phyloP scores from a whole-genome alignment of 2,113 vertebrate genomes.

The Madoqua kirkii region DNA sequence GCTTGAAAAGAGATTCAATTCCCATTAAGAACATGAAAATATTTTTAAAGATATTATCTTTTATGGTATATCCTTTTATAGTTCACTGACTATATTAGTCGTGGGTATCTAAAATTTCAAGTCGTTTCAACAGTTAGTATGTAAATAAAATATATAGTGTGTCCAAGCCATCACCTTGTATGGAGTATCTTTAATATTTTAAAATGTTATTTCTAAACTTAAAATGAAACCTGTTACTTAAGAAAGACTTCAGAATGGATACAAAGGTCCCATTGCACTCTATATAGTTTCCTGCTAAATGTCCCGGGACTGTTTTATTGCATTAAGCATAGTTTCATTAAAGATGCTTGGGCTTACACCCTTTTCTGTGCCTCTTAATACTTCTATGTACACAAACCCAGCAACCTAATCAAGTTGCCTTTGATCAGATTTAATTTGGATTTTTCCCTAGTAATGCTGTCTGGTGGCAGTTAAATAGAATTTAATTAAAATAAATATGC shows the following conservation, averaged over 20 bases:
- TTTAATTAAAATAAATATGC: slow-evolving; percentile 64
- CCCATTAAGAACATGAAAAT: slow-evolving; percentile 38
- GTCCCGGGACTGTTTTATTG: neutral
- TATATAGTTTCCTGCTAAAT: slow-evolving; percentile 33
- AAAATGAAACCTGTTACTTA: slow-evolving; percentile 7
- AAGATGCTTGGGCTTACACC: neutral
- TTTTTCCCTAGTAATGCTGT: slow-evolving; percentile 42
- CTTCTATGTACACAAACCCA: slow-evolving; percentile 9
- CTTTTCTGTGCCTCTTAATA: neutral
- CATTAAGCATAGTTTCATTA: slow-evolving; percentile 21
- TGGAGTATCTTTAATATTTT: slow-evolving; percentile 2
- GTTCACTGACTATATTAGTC: neutral
- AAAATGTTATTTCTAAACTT: slow-evolving; percentile 1
- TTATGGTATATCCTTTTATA: slow-evolving; percentile 19
- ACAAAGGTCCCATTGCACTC: neutral
- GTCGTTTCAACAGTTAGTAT: neutral
- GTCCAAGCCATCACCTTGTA: neutral
- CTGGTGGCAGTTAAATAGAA: slow-evolving; percentile 59
- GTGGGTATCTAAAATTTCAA: slow-evolving; percentile 19
- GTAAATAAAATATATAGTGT: slow-evolving; percentile 10
- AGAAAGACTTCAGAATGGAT: neutral
- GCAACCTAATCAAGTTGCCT: slow-evolving; percentile 18
- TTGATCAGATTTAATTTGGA: slow-evolving; percentile 65
- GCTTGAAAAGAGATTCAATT: slow-evolving; percentile 35
- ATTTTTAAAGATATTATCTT: slow-evolving; percentile 54